A percentile compares a stretch with the other conserved stretches of the same genome.
phyloP scores from a whole-genome alignment of 2,888 invertebrate species.

The Pocota personata region DNA sequence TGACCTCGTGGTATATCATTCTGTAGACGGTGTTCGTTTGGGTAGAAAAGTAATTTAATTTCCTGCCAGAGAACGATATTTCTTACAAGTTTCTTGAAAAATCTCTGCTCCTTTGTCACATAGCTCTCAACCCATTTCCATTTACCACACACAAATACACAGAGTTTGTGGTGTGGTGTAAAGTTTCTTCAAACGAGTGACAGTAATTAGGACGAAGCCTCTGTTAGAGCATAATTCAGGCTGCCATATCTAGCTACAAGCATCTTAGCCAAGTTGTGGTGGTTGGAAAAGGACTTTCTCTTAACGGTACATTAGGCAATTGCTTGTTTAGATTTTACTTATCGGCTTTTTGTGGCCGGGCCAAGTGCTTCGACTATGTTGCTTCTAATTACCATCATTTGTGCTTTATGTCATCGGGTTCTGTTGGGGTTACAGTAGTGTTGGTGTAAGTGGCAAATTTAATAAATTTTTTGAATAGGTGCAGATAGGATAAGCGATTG shows the following conservation, averaged over 20 bases:
- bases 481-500: background rate
- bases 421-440: background rate
- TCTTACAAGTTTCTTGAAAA: conserved; percentile 35
- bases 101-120: conserved; percentile 40
- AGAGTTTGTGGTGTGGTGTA: background rate
- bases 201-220: conserved; percentile 54
- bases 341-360: conserved; percentile 16
- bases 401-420: conserved; percentile 12
- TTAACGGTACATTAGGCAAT: conserved; percentile 47
- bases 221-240: conserved; percentile 44
- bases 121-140: conserved; percentile 19
- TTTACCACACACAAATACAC: background rate
- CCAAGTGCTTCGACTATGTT: conserved; percentile 1
- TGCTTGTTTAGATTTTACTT: conserved; percentile 40
- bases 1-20: conserved; percentile 18
- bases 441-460: background rate
- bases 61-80: conserved; percentile 37
- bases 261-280: conserved; percentile 20
- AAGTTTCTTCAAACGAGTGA: conserved; percentile 56
- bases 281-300: conserved; percentile 15
- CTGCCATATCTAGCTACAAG: conserved; percentile 40
- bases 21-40: conserved; percentile 2
- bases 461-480: background rate
- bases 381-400: conserved; percentile 52
- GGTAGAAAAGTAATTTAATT: conserved; percentile 54